These are phyloP conservation scores for Eilema depressum DNA, from an alignment of 2,888 invertebrate genomes.

Conservation along the genomic window DNA sequence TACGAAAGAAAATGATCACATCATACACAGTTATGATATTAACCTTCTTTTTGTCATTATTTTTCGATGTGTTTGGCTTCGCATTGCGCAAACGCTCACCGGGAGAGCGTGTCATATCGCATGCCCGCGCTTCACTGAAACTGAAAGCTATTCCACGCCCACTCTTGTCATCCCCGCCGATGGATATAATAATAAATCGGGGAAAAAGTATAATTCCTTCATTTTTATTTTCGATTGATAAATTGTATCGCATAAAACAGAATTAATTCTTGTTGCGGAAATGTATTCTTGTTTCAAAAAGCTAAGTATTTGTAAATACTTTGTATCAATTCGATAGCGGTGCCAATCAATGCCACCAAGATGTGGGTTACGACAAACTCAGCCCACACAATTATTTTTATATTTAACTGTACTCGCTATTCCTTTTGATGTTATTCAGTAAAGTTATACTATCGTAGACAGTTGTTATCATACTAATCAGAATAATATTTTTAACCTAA, in stretches of 20 bases:
- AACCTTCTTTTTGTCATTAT: slow-evolving; percentile 66
- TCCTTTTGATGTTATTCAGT: slow-evolving; percentile 18
- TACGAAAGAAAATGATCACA: slow-evolving; percentile 3
- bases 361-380: slow-evolving; percentile 40
- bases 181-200: slow-evolving; percentile 38
- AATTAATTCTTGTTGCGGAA: neutral
- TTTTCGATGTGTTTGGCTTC: slow-evolving; percentile 54
- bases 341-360: slow-evolving; percentile 34
- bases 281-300: neutral
- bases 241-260: neutral
- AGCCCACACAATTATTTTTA: slow-evolving; percentile 57
- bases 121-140: slow-evolving; percentile 65
- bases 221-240: slow-evolving; percentile 2
- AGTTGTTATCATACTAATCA: neutral
- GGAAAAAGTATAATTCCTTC: neutral
- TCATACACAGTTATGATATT: slow-evolving; percentile 17
- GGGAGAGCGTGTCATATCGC: slow-evolving; percentile 65
- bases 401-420: slow-evolving; percentile 25
- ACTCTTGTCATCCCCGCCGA: slow-evolving; percentile 61
- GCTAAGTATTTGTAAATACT: neutral
- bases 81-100: slow-evolving; percentile 54
- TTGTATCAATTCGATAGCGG: slow-evolving; percentile 44
- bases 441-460: neutral
- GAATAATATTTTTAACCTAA: neutral
- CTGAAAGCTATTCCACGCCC: slow-evolving; percentile 64